These are phyloP conservation scores for Epizoanthus fatuus DNA, from an alignment of 92 coral and sea anemone species.

Conservation along the genomic window DNA sequence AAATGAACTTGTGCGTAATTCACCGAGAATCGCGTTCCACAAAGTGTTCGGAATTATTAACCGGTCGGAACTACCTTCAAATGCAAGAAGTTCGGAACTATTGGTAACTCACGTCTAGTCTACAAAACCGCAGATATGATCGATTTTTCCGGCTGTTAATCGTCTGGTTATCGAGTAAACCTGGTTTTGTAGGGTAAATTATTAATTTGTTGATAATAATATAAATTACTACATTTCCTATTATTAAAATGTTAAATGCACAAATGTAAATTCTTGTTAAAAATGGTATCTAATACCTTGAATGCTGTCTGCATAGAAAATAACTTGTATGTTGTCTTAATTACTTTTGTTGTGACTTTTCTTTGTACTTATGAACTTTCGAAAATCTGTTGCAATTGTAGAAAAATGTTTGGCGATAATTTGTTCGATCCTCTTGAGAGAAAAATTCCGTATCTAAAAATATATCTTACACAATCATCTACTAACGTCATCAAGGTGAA, in stretches of 20 bases:
- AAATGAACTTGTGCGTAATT: constrained; percentile 2
- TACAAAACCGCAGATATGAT: constrained; percentile 22
- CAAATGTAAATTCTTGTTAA: constrained; percentile 16
- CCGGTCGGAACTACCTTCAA: constrained; percentile 22
- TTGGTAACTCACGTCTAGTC: constrained; percentile 8
- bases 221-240: constrained; percentile 25
- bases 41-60: constrained; percentile 5
- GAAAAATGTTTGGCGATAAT: constrained; percentile 22
- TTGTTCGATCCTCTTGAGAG: constrained; percentile 2
- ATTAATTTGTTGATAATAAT: constrained; percentile 6
- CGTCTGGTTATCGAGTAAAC: constrained; percentile 12
- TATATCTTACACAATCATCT: constrained; percentile 18
- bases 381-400: constrained; percentile 21
- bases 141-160: constrained; percentile 18
- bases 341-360: constrained; percentile 8
- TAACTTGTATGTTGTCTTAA: constrained; percentile 1
- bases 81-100: neutral
- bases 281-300: no score
- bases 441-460: constrained; percentile 9
- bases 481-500: constrained; percentile 15
- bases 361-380: constrained; percentile 13
- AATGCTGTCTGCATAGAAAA: neutral
- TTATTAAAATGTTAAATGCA: neutral
- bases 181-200: constrained; percentile 25
- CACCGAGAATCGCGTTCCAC: constrained; percentile 25